phyloP scores from a whole-genome alignment of 2,113 vertebrate genomes.

The Corydoras sp. region DNA sequence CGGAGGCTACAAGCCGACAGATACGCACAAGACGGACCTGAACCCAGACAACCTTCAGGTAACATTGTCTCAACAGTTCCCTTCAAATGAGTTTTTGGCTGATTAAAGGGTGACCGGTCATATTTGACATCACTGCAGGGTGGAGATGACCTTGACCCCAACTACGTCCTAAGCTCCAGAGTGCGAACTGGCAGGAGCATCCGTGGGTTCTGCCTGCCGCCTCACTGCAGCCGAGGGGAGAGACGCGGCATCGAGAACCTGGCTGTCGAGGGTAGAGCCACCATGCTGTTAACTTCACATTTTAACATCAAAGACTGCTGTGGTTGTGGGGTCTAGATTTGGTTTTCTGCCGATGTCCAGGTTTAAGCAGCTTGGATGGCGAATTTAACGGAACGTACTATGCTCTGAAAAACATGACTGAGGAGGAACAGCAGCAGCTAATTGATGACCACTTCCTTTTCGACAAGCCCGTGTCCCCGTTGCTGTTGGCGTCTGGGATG shows the following conservation, averaged over 20 bases:
- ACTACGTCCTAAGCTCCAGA: conserved; percentile 89
- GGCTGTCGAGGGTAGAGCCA: conserved; percentile 75
- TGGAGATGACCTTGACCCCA: conserved; percentile 90
- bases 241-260: conserved; percentile 84
- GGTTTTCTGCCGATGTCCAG: conserved; percentile 37
- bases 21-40: conserved; percentile 90
- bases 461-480: conserved; percentile 89
- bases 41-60: conserved; percentile 85
- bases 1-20: conserved; percentile 86
- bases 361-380: conserved; percentile 70
- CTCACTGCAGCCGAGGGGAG: conserved; percentile 91
- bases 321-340: no score
- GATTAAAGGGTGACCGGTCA: no score
- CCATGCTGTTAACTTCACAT: no score
- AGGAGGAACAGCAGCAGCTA: conserved; percentile 92
- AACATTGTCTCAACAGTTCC: neutral
- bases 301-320: no score
- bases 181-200: conserved; percentile 91
- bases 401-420: conserved; percentile 87
- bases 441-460: conserved; percentile 97
- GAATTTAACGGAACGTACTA: conserved; percentile 90
- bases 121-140: conserved; percentile 59
- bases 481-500: conserved; percentile 90
- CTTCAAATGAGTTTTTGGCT: no score
- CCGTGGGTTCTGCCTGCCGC: conserved; percentile 86